Evolutionary conservation across 1,140 invertebrate genomes (phyloP).

Genomic region (Apis florea): DNA sequence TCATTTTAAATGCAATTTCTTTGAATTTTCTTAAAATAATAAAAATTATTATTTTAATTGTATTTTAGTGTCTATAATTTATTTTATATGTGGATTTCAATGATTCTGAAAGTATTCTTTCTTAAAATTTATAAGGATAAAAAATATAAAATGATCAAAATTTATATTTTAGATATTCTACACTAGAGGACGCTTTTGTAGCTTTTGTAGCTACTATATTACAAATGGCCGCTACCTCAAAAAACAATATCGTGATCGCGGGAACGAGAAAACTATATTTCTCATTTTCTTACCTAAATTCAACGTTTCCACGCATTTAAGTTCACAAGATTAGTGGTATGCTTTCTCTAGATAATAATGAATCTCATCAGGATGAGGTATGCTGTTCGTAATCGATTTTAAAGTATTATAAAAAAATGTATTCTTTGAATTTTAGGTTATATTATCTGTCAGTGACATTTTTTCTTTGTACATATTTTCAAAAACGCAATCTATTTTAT

Average conservation of each 20-base stretch:
- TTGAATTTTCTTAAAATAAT: not conserved
- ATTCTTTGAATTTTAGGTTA: constrained; percentile 21
- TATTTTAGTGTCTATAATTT: too few relatives aligned
- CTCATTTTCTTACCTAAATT: constrained; percentile 13
- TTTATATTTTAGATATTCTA: not conserved
- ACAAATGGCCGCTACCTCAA: constrained; percentile 48
- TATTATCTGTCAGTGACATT: constrained; percentile 3
- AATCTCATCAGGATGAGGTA: constrained; percentile 66
- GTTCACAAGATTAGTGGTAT: constrained; percentile 60
- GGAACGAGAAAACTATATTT: constrained; percentile 10
- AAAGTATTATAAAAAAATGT: not conserved
- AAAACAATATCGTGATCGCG: constrained; percentile 38
- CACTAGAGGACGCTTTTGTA: not conserved
- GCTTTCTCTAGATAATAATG: constrained; percentile 66
- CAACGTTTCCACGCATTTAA: not conserved
- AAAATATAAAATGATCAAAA: not conserved
- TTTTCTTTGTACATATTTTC: not conserved
- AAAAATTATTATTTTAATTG: not conserved
- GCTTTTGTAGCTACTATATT: not conserved
- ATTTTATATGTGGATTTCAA: not conserved
- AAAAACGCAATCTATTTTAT: too few relatives aligned
- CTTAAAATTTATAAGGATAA: not conserved
- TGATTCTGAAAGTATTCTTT: constrained; percentile 9
- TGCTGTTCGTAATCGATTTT: not conserved
- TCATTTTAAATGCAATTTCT: not conserved